Evolutionary conservation across 2,797 vertebrate genomes (phyloP), one percentile per base, ranked within the genome.

Genomic region (Syndactyla subalaris): DNA sequence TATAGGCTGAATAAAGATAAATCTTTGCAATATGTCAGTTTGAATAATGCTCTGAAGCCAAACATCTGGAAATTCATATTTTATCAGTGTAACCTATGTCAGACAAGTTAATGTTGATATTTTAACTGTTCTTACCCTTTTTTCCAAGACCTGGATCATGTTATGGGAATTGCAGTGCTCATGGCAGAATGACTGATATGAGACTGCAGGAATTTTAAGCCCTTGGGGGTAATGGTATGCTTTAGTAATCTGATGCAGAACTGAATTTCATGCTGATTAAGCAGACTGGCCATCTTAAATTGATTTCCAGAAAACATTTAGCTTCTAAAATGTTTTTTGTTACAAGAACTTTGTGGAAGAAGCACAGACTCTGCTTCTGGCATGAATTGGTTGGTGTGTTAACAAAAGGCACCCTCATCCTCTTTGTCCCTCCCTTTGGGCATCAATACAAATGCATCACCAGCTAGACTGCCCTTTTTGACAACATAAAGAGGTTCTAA

Each of bases 61-160:
- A 96, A 96, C 95, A 95, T 95, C 96, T 97, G 96, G 94, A 96
- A 97, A 95, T 93, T 71, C 18, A 90, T 95, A 93, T 94, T 95
- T 96, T 96, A 96, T 95, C 93, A 87, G 71, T 27, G 36, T 65
- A 94, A 79, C 45, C 76, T 70, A 23, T 76, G 92, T 92, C 84
- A 92, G 81, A 92, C 72, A 87, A 80, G 67, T n/a, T 91, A 92
- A 88, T 85, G 77, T 58, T 92, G 81, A 54, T 94, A 95, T 52
- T 97, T 83, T 59, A 71, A 67, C 59, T 52, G 63, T 92, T 96
- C 49, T 36, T 95, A 52, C 55, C 84, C 91, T 74, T 88, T 73
- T 70, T 91, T 95, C 86, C 90, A 97, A 93, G 76, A 95, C 95
- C 81, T 91, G 95, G 94, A 94, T 96, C 94, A 88, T 95, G 92